A percentile compares a stretch with the other conserved stretches of the same genome.
These are phyloP conservation scores for Alfaro cultratus DNA, from an alignment of 2,797 vertebrate species.

Conservation along the genomic window DNA sequence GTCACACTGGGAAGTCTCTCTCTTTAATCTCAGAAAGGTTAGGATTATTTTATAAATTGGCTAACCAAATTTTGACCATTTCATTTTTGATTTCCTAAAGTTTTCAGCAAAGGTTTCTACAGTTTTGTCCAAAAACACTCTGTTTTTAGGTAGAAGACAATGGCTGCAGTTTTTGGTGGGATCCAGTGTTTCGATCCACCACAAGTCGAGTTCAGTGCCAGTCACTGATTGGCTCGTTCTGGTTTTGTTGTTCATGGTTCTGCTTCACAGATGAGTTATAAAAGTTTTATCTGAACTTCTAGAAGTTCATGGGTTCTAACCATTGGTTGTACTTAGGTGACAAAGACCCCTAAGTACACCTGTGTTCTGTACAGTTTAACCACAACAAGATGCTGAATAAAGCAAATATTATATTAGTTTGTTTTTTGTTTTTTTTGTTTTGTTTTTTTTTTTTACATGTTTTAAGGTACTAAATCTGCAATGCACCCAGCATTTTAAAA, in stretches of 20 bases:
- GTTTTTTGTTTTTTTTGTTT: not conserved
- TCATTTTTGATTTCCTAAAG: not conserved
- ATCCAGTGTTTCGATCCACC: not conserved
- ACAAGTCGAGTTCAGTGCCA: not conserved
- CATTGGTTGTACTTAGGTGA: not conserved
- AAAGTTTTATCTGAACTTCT: not conserved
- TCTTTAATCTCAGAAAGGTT: conserved; percentile 5
- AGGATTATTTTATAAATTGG: not conserved
- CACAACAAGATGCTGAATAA: not conserved
- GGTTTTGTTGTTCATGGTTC: not conserved
- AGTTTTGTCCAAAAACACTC: not conserved
- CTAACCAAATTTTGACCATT: not conserved
- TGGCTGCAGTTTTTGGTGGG: not conserved
- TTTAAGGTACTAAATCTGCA: not conserved
- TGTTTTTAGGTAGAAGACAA: not conserved
- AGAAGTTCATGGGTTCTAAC: not conserved
- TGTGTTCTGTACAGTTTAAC: not conserved
- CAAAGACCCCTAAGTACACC: not conserved
- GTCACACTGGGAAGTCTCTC: conserved; percentile 1
- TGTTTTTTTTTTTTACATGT: not conserved
- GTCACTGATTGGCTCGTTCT: not conserved
- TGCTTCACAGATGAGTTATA: not conserved
- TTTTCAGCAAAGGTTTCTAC: not conserved
- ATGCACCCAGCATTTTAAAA: not conserved
- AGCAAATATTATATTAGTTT: not conserved